Evolutionary conservation across 2,888 invertebrate genomes (phyloP), one percentile per base, ranked within the genome.

Genomic region (Orthosia incerta): DNA sequence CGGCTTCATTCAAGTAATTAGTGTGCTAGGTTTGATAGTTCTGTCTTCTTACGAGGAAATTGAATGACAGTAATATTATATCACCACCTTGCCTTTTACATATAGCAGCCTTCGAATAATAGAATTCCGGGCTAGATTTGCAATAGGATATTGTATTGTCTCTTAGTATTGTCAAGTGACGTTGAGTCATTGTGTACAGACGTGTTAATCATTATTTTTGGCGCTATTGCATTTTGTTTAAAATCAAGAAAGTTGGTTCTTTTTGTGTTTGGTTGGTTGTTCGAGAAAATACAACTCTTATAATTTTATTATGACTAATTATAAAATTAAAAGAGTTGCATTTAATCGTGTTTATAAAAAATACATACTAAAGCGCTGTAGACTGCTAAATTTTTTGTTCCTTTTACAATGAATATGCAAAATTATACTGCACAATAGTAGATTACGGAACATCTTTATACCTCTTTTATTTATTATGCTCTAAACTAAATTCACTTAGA

Each of bases 401-500:
- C 11, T n/a, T 76, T 57, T 57, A 23, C 26, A 76, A 20, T 50
- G 16, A 76, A 59, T 23, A 76, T 56, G 4, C 11, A 23, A 39
- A 26, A 56, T 55, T n/a, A 65, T 23, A 64, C 26, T 4, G 18
- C 23, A 51, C 16, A 59, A 13, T 45, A 26, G 18, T 20, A 48
- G 18, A 64, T 80, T 66, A 70, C 63, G 46, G n/a, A 70, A 64
- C 66, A 66, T 64, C 31, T 56, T 67, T 11, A 59, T 56, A 53
- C 11, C 20, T 70, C 23, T 69, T 72, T 68, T 65, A 64, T 80
- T 72, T 65, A 60, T 74, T 74, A 53, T 53, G 20, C 15, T 48
- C 53, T 15, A 53, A 72, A 72, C 46, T 71, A 79, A 75, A 65
- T 73, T 69, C 64, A 71, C 68, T 64, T 75, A 85, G 88, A 89